These are phyloP conservation scores for Vombatus ursinus DNA, from an alignment of 2,113 vertebrate genomes.

Conservation along the genomic window DNA sequence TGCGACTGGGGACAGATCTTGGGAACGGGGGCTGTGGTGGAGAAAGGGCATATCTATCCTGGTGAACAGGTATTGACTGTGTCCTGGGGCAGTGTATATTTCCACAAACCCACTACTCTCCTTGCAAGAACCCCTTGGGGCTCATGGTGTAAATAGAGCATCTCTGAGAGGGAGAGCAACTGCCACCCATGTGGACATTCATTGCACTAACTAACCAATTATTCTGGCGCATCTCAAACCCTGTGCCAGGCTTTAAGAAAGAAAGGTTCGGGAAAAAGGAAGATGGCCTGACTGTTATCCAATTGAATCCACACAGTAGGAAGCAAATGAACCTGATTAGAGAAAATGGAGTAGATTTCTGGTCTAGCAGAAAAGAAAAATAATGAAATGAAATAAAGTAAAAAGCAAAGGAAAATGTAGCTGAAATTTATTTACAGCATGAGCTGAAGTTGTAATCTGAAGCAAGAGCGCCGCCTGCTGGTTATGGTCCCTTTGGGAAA, in stretches of 20 bases:
- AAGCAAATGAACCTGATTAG: slow-evolving; percentile 46
- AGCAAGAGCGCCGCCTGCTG: slow-evolving; percentile 83
- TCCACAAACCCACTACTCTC: not conserved
- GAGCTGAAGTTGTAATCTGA: slow-evolving; percentile 59
- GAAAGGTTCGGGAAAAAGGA: not conserved
- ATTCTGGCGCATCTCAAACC: not conserved
- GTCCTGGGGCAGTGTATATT: not conserved
- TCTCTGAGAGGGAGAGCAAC: slow-evolving; percentile 37
- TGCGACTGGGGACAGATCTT: not conserved
- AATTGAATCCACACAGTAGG: not conserved
- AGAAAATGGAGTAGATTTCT: slow-evolving; percentile 73
- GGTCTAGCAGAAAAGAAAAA: slow-evolving; percentile 13
- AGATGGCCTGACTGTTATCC: slow-evolving; percentile 34
- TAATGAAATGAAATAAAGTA: slow-evolving; percentile 36
- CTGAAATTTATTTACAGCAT: slow-evolving; percentile 16
- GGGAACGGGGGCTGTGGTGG: not conserved
- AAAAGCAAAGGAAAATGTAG: slow-evolving; percentile 1
- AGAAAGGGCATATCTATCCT: not conserved
- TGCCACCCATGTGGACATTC: not conserved
- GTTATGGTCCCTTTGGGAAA: fast-evolving
- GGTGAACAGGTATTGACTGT: not conserved
- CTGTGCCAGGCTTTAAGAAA: slow-evolving; percentile 14
- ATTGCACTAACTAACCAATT: not conserved
- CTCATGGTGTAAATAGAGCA: slow-evolving; percentile 41
- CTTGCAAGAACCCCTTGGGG: not conserved